Evolutionary conservation across 1,140 invertebrate genomes (phyloP).

Genomic region (Cotesia chilonis): DNA sequence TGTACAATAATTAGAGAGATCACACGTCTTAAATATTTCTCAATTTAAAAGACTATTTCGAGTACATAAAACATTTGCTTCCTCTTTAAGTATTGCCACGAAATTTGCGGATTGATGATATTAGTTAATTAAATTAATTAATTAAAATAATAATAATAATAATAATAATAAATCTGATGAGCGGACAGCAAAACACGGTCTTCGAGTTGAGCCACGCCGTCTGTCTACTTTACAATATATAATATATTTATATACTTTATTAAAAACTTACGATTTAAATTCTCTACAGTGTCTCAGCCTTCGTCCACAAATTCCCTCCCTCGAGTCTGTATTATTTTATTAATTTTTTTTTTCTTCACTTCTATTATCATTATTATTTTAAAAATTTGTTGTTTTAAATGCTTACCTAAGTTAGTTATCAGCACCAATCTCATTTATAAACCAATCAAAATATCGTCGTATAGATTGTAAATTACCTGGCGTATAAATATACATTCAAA

Average conservation of each 20-base stretch:
- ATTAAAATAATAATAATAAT: too few species aligned
- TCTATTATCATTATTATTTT: too few species aligned
- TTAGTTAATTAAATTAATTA: conserved; percentile 22
- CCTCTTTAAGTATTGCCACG: conserved; percentile 62
- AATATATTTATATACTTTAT: conserved; percentile 32
- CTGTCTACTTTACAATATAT: conserved; percentile 29
- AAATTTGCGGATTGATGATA: conserved; percentile 52
- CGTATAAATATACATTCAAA: conserved; percentile 67
- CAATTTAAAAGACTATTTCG: conserved; percentile 66
- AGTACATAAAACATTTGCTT: conserved; percentile 57
- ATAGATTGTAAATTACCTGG: conserved; percentile 62
- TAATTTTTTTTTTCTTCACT: conserved; percentile 5
- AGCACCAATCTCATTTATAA: conserved; percentile 66
- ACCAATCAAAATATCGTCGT: conserved; percentile 65
- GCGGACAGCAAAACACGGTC: conserved; percentile 44
- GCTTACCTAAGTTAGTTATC: conserved; percentile 55
- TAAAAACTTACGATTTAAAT: conserved; percentile 52
- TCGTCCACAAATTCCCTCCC: conserved; percentile 61
- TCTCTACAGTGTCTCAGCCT: conserved; percentile 64
- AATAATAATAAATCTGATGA: conserved; percentile 36
- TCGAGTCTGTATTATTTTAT: conserved; percentile 19
- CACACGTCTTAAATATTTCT: conserved; percentile 67
- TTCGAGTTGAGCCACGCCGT: conserved; percentile 59
- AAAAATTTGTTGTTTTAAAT: conserved; percentile 37
- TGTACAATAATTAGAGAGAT: conserved; percentile 67